A percentile compares a stretch with the other conserved stretches of the same genome.
phyloP scores from a whole-genome alignment of 1,140 invertebrate species.

The Drosophila saltans region DNA sequence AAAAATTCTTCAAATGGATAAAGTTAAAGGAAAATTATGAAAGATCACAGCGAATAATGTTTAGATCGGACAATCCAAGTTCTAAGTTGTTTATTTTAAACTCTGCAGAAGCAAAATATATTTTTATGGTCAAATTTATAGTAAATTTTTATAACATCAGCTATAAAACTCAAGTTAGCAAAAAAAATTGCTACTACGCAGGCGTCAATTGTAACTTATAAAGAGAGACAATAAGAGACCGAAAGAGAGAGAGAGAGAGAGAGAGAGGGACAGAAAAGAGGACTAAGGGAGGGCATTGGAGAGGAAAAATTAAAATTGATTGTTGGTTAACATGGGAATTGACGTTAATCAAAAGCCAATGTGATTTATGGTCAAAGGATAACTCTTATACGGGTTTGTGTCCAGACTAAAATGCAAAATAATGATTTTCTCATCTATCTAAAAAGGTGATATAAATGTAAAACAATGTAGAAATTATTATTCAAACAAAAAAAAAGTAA shows the following conservation, averaged over 20 bases:
- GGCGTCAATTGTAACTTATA: background rate
- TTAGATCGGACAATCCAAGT: no score
- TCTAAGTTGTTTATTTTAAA: no score
- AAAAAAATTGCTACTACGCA: conserved; percentile 8
- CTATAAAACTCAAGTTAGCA: conserved; percentile 9
- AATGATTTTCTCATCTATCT: background rate
- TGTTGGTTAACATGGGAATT: conserved; percentile 22
- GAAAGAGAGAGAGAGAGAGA: conserved; percentile 1
- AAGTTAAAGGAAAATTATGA: no score
- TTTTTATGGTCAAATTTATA: no score
- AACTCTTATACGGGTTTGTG: conserved; percentile 59
- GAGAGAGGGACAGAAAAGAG: background rate
- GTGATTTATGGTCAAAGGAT: conserved; percentile 36
- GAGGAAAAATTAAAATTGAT: conserved; percentile 43
- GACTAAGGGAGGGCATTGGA: background rate
- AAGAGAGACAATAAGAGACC: conserved; percentile 17
- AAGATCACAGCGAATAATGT: no score
- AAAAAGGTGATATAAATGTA: background rate
- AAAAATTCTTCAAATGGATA: no score
- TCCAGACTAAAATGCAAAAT: conserved; percentile 21
- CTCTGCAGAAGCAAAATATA: no score
- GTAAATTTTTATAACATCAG: conserved; percentile 10
- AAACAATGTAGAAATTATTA: no score
- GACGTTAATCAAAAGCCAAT: conserved; percentile 53
- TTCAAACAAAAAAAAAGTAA: no score